phyloP scores from a whole-genome alignment of 1,140 invertebrate species.

The Habropoda laboriosa region DNA sequence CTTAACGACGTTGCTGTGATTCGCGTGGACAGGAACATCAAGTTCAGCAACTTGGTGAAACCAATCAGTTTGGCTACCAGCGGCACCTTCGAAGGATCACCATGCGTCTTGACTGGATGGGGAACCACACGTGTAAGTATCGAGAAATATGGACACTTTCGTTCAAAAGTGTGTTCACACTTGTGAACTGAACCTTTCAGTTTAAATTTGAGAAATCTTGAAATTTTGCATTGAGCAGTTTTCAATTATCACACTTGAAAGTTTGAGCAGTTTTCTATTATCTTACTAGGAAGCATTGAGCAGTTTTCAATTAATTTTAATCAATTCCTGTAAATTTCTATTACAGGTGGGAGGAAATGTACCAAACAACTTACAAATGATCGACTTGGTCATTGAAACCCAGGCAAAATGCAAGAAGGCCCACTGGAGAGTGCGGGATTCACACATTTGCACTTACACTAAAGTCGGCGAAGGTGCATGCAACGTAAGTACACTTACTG shows the following conservation, averaged over 20 bases:
- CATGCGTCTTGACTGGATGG: conserved; percentile 80
- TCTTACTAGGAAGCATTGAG: too few relatives aligned
- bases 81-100: conserved; percentile 26
- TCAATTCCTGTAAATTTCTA: background rate
- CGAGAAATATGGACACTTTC: too few relatives aligned
- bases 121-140: conserved; percentile 54
- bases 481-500: conserved; percentile 76
- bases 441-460: conserved; percentile 84
- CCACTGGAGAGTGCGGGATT: conserved; percentile 13
- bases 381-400: conserved; percentile 61
- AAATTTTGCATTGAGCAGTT: too few relatives aligned
- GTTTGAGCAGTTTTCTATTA: too few relatives aligned
- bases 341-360: conserved; percentile 52
- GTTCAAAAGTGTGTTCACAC: too few relatives aligned
- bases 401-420: conserved; percentile 56
- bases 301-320: too few relatives aligned
- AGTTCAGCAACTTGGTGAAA: conserved; percentile 72
- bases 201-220: too few relatives aligned
- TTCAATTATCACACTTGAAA: too few relatives aligned
- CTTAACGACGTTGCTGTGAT: conserved; percentile 82
- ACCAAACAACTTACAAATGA: conserved; percentile 69
- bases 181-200: too few relatives aligned
- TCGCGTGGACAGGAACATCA: conserved; percentile 71
- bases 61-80: conserved; percentile 61
- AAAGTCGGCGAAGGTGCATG: conserved; percentile 82